Base-by-base conservation (phyloP, 35 echinoderm and acorn worm genomes). In the Heliocidaris erythrogramma region DNA sequence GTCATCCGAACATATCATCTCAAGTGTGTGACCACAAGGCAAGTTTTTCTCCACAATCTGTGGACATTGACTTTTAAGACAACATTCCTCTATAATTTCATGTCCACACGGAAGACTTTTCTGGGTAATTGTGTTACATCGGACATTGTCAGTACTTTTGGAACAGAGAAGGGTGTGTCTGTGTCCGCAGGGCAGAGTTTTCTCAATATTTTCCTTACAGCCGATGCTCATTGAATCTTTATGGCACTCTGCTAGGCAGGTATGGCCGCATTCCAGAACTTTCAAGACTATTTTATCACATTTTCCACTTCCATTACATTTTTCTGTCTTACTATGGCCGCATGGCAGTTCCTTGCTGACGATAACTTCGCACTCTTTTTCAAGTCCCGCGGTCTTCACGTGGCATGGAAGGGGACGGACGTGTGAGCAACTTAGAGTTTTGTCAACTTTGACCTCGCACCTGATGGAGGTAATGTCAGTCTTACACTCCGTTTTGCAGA, bases 51-150 rank as follows among this genome's bases (percentile, higher is more conserved):
- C 59, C n/a, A 89, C 91, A 24, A 69, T 5, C 52, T 65, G 18
- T 2, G 29, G 35, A 42, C 96, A 96, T 56, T 85, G 13, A 85
- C 95, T 95, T 32, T 71, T 85, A 31, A 93, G 30, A 85, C 31
- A 94, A 56, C 96, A 97, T 30, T 78, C 47, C 24, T 16, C 35
- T 18, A 31, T 48, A 47, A 95, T 92, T 30, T 60, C 5, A 32
- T 96, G 95, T 50, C 95, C 95, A 71, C 93, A 94, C 13, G 91
- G 8, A 24, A 86, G 93, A 14, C 2, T 42, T 47, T 96, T 96
- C 84, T 17, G 5, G 59, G 85, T 89, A 42, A 48, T 12, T 30
- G 88, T 85, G 13, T 94, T 85, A 49, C 95, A 96, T 9, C 3
- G 0, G 0, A 94, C 10, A 48, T 48, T 71, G 29, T n/a, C 16